Conservation (phyloP, 1,140 invertebrate species). For the Paraescarpia echinospica region DNA sequence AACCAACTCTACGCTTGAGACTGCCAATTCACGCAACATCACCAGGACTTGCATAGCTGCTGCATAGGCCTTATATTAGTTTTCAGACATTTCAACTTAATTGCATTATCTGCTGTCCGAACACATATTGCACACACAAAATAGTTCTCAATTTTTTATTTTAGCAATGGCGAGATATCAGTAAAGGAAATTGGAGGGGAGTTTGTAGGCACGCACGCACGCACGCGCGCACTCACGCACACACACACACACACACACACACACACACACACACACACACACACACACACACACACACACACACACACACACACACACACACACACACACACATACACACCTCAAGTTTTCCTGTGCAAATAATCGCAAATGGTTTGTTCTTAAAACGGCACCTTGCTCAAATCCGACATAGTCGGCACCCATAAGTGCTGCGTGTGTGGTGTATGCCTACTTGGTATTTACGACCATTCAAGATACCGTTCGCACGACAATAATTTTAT, state of each 20-base stretch:
- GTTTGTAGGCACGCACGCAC: not conserved
- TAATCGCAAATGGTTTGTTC: not conserved
- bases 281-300: conserved; percentile 22
- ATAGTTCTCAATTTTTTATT: too few species aligned
- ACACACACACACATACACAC: conserved; percentile 20
- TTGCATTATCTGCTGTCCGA: too few species aligned
- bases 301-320: conserved; percentile 24
- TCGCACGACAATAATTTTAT: not conserved
- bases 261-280: conserved; percentile 23
- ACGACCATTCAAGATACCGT: not conserved
- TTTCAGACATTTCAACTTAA: too few species aligned
- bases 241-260: conserved; percentile 21
- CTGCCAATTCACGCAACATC: too few species aligned
- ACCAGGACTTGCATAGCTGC: too few species aligned
- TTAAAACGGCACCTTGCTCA: not conserved
- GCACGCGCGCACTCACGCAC: conserved; percentile 17
- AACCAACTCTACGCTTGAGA: too few species aligned
- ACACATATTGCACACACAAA: too few species aligned
- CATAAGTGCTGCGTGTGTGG: not conserved
- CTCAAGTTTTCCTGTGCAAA: not conserved
- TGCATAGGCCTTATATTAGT: too few species aligned
- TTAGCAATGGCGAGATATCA: too few species aligned
- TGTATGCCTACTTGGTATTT: not conserved
- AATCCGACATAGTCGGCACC: not conserved
- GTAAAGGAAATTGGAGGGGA: too few species aligned